Conservation (phyloP, 2,797 vertebrate species). For the Hybognathus amarus region DNA sequence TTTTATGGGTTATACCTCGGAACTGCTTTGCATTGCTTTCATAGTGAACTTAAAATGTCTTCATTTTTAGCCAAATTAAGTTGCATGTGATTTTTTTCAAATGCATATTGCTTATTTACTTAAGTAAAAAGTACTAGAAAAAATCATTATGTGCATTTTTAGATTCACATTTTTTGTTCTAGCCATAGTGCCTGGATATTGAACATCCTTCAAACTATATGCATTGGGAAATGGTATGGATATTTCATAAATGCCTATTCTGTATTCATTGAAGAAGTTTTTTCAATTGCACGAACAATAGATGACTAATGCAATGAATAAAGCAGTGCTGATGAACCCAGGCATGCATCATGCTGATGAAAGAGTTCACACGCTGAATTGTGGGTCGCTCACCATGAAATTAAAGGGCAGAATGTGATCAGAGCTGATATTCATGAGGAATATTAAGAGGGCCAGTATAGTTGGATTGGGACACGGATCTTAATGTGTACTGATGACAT, state of each 20-base stretch:
- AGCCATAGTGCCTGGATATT: neutral
- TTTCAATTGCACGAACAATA: neutral
- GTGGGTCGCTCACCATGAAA: constrained; percentile 44
- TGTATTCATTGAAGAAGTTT: constrained; percentile 20
- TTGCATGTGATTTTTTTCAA: neutral
- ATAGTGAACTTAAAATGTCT: neutral
- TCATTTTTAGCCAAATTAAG: neutral
- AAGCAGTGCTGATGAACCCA: constrained; percentile 34
- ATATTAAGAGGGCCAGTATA: constrained; percentile 23
- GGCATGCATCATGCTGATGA: constrained; percentile 20
- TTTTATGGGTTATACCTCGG: too few relatives aligned
- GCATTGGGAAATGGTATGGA: neutral
- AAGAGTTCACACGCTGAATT: constrained; percentile 34
- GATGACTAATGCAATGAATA: constrained; percentile 37
- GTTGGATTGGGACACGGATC: neutral
- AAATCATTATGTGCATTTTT: neutral
- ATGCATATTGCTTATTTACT: neutral
- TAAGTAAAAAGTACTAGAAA: neutral
- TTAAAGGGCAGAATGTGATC: constrained; percentile 45
- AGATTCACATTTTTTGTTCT: neutral
- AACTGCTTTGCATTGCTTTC: neutral
- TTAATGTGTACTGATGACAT: neutral
- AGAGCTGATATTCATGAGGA: constrained; percentile 38
- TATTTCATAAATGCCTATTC: neutral
- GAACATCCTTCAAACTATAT: neutral